These are phyloP conservation scores for Eupithecia pulchellata DNA, from an alignment of 2,888 invertebrate species.

Conservation along the genomic window DNA sequence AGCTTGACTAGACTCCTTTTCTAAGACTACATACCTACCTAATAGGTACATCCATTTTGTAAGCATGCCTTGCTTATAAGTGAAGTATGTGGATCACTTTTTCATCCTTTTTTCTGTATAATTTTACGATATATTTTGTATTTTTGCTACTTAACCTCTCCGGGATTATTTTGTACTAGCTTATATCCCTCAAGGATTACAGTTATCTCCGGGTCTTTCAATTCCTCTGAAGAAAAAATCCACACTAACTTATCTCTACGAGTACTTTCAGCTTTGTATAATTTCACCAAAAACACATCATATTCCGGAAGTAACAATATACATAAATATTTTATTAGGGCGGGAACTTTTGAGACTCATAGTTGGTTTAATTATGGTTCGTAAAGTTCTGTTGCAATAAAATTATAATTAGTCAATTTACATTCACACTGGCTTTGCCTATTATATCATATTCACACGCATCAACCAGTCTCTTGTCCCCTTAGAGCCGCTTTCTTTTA, in stretches of 20 bases:
- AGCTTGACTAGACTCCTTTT: too few relatives aligned
- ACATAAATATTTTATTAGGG: constrained; percentile 39
- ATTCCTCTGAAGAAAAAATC: background rate
- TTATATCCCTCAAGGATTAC: too few relatives aligned
- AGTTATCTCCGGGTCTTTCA: too few relatives aligned
- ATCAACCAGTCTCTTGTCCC: constrained; percentile 20
- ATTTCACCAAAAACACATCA: background rate
- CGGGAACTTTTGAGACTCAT: constrained; percentile 38
- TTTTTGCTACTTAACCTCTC: too few relatives aligned
- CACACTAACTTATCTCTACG: background rate
- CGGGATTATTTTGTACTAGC: too few relatives aligned
- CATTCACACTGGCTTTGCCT: constrained; percentile 36
- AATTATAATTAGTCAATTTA: constrained; percentile 47
- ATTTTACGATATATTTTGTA: too few relatives aligned
- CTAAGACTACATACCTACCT: too few relatives aligned
- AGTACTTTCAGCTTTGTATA: background rate
- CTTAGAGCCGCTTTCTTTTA: background rate
- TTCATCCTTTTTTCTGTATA: too few relatives aligned
- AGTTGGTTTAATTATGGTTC: constrained; percentile 39
- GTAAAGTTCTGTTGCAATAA: constrained; percentile 40
- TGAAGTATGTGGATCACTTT: too few relatives aligned
- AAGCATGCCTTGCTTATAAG: too few relatives aligned
- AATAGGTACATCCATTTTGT: too few relatives aligned
- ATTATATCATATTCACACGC: constrained; percentile 47
- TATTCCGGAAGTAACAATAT: constrained; percentile 29